Evolutionary conservation across 2,888 invertebrate genomes (phyloP).

Genomic region (Periphyllus acericola): DNA sequence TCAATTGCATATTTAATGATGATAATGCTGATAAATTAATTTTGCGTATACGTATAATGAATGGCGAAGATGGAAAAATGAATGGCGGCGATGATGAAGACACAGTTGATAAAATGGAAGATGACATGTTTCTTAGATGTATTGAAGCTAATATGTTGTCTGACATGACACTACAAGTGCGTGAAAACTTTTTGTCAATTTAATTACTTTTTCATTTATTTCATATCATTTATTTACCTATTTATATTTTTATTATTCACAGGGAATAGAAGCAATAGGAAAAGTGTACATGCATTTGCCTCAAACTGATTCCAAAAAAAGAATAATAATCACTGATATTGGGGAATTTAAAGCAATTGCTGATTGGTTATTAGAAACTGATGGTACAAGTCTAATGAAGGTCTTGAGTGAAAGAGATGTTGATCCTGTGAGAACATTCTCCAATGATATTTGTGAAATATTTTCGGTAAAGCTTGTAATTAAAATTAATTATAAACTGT

Average conservation of each 20-base stretch:
- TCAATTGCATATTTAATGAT: constrained; percentile 99
- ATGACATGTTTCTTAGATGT: constrained; percentile 97
- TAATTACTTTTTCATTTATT: not conserved
- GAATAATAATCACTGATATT: constrained; percentile 95
- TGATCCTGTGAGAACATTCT: constrained; percentile 95
- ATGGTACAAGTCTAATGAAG: constrained; percentile 98
- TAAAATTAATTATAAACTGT: not conserved
- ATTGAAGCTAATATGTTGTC: constrained; percentile 99
- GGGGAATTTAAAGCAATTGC: constrained; percentile 98
- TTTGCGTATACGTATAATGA: constrained; percentile 97
- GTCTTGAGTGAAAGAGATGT: constrained; percentile 97
- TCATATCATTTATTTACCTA: not conserved
- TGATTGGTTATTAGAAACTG: constrained; percentile 99
- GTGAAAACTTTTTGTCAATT: not conserved
- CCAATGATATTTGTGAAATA: constrained; percentile 99
- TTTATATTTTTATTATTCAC: constrained; percentile 60
- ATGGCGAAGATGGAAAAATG: constrained; percentile 93
- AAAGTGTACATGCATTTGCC: constrained; percentile 99
- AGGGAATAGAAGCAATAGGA: constrained; percentile 94
- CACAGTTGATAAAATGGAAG: constrained; percentile 98
- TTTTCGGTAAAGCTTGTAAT: constrained; percentile 75
- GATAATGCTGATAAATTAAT: constrained; percentile 99
- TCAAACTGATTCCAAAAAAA: constrained; percentile 97
- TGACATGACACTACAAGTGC: constrained; percentile 93
- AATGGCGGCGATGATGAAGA: constrained; percentile 78